Percentiles rank a stretch among this genome's conserved stretches.
Conservation (phyloP, 2,797 vertebrate species). For the Cirrhinus molitorella region DNA sequence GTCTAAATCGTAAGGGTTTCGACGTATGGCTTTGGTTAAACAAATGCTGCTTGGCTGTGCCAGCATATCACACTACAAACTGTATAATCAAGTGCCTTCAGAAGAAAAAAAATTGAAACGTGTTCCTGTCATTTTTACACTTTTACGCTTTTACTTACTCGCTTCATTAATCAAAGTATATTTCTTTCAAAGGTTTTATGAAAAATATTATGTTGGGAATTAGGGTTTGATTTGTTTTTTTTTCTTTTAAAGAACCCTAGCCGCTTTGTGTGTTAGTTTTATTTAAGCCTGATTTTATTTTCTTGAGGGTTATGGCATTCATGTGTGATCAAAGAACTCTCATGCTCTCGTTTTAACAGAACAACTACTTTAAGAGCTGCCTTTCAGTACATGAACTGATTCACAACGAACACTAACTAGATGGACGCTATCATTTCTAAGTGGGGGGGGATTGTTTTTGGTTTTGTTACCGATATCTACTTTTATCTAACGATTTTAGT, state of each 20-base stretch:
- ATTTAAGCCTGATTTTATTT: slow-evolving; percentile 86
- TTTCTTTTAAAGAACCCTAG: slow-evolving; percentile 75
- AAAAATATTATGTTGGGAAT: slow-evolving; percentile 81
- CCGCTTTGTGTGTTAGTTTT: slow-evolving; percentile 86
- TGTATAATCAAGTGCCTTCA: slow-evolving; percentile 83
- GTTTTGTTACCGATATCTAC: slow-evolving; percentile 46
- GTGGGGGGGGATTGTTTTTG: background rate
- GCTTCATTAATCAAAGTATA: slow-evolving; percentile 73
- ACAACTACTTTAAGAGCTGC: slow-evolving; percentile 60
- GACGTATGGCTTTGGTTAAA: slow-evolving; percentile 43
- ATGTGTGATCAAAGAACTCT: slow-evolving; percentile 72
- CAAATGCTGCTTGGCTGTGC: slow-evolving; percentile 84
- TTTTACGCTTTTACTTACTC: slow-evolving; percentile 65
- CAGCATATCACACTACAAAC: slow-evolving; percentile 78
- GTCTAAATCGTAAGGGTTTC: slow-evolving; percentile 52
- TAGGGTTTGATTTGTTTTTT: slow-evolving; percentile 74
- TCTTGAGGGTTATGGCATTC: slow-evolving; percentile 72
- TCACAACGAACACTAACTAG: slow-evolving; percentile 46
- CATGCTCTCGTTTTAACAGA: slow-evolving; percentile 57
- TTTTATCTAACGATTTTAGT: slow-evolving; percentile 68
- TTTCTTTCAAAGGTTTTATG: slow-evolving; percentile 76
- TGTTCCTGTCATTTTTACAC: slow-evolving; percentile 65
- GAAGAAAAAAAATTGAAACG: slow-evolving; percentile 66
- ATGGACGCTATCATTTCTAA: slow-evolving; percentile 46
- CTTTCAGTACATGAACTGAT: slow-evolving; percentile 19